Conservation (phyloP, 2,113 vertebrate genomes). For the Chlamydotis undulata region DNA sequence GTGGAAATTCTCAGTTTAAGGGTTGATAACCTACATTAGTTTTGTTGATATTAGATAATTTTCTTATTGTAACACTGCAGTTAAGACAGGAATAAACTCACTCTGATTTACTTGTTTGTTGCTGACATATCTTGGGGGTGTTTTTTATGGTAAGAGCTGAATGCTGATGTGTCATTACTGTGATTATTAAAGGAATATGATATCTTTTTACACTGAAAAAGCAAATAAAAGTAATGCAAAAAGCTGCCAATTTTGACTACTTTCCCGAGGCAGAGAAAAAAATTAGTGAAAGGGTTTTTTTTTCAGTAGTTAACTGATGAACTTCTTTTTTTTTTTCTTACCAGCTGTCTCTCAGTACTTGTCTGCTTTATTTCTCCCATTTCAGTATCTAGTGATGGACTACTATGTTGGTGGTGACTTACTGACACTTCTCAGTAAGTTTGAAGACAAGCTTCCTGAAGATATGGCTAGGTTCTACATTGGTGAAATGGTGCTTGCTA, state of each 20-base stretch:
- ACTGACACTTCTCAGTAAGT: conserved; percentile 96
- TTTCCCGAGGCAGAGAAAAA: background rate
- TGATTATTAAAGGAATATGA: background rate
- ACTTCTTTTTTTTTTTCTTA: background rate
- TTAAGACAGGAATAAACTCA: background rate
- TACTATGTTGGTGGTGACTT: conserved; percentile 98
- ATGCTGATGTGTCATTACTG: background rate
- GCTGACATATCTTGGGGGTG: background rate
- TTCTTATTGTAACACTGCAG: background rate
- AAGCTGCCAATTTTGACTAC: background rate
- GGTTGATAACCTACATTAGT: background rate
- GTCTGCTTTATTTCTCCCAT: background rate
- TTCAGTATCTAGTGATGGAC: conserved; percentile 97
- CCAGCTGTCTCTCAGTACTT: background rate
- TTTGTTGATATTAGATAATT: background rate
- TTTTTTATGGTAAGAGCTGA: background rate
- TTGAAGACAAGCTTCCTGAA: conserved; percentile 95
- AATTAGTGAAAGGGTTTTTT: background rate
- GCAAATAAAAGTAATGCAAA: background rate
- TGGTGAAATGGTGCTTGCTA: conserved; percentile 96
- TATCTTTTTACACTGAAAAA: background rate
- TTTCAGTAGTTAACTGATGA: background rate
- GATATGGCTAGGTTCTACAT: conserved; percentile 97
- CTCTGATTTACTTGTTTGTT: background rate
- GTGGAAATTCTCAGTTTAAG: background rate